Conservation (phyloP, 1,140 invertebrate species). For the Mercenaria mercenaria region DNA sequence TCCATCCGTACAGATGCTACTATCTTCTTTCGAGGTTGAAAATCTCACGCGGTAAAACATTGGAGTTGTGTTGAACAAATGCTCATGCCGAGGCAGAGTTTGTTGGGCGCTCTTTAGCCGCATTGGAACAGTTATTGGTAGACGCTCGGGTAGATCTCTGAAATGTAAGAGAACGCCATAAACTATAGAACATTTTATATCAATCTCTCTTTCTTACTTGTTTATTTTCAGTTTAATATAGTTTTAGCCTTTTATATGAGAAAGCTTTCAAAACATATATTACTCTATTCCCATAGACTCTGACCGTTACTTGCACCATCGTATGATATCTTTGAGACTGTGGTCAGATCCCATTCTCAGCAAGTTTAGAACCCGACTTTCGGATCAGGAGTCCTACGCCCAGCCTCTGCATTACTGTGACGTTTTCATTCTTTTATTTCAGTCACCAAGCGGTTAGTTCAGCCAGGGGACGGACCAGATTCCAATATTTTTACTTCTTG, state of each 20-base stretch:
- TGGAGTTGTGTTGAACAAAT: neutral
- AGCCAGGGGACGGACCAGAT: too few relatives aligned
- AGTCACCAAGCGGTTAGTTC: too few relatives aligned
- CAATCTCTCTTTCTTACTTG: neutral
- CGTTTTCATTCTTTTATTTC: too few relatives aligned
- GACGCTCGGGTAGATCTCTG: conserved; percentile 6
- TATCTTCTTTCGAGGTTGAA: neutral
- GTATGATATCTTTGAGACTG: too few relatives aligned
- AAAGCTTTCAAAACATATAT: neutral
- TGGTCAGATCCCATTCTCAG: too few relatives aligned
- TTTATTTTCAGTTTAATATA: neutral
- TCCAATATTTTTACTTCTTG: too few relatives aligned
- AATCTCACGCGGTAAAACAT: neutral
- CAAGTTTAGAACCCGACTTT: too few relatives aligned
- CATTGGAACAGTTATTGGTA: neutral
- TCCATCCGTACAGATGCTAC: neutral
- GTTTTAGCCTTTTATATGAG: neutral
- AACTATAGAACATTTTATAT: neutral
- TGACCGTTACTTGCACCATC: too few relatives aligned
- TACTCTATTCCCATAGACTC: too few relatives aligned
- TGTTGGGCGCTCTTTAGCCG: neutral
- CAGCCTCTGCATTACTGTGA: too few relatives aligned
- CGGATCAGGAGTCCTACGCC: too few relatives aligned
- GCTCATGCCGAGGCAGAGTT: neutral
- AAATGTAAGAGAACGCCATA: neutral